A percentile compares a stretch with the other conserved stretches of the same genome.
These are phyloP conservation scores for Pipa parva DNA, from an alignment of 2,113 vertebrate genomes.

Conservation along the genomic window DNA sequence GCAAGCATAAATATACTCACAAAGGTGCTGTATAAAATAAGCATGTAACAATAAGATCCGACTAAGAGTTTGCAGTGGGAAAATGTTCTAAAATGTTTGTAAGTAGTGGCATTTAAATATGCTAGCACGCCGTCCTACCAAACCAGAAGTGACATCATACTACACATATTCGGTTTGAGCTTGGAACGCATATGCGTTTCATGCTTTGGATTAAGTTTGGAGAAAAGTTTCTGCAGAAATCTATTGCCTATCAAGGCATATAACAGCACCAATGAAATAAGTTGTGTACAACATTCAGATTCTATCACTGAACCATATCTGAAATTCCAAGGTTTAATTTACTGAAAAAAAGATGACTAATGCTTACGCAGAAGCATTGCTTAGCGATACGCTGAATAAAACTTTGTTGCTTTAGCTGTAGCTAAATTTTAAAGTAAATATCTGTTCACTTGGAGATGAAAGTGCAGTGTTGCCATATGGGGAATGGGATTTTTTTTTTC, in stretches of 20 bases:
- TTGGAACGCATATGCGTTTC: too few species aligned
- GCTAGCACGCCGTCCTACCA: too few species aligned
- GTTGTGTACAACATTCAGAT: not conserved
- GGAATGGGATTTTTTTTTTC: too few species aligned
- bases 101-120: too few species aligned
- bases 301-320: conserved; percentile 1
- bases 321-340: conserved; percentile 1
- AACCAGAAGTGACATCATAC: too few species aligned
- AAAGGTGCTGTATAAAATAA: too few species aligned
- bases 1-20: too few species aligned
- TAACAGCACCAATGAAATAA: not conserved
- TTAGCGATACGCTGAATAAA: conserved; percentile 18
- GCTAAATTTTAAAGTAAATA: conserved; percentile 12
- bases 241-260: not conserved
- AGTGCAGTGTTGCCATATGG: not conserved
- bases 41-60: too few species aligned
- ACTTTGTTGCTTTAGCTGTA: conserved; percentile 2
- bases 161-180: too few species aligned
- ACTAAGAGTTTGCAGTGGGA: too few species aligned
- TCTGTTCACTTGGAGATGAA: not conserved
- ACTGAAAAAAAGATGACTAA: conserved; percentile 23
- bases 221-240: not conserved
- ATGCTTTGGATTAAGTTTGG: too few species aligned
- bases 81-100: too few species aligned
- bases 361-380: not conserved